phyloP scores from a whole-genome alignment of 2,113 vertebrate species.

The Varanus komodoensis region DNA sequence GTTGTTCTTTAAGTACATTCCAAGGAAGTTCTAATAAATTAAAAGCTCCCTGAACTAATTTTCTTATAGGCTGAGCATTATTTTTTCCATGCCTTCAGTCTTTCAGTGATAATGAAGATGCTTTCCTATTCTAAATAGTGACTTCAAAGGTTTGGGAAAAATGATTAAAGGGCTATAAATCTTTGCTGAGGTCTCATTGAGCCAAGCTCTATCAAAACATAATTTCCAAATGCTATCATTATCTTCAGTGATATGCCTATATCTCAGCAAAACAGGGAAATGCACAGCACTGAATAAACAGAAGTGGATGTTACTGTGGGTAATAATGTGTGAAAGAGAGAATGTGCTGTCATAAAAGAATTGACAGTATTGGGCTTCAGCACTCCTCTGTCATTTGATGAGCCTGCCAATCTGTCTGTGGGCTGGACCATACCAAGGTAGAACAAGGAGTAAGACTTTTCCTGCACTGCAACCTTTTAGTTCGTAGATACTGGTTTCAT shows the following conservation, averaged over 20 bases:
- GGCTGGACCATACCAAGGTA: neutral
- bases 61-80: slow-evolving; percentile 19
- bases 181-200: slow-evolving; percentile 30
- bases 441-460: neutral
- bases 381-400: slow-evolving; percentile 13
- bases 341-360: neutral
- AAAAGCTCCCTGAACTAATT: slow-evolving; percentile 13
- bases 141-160: slow-evolving; percentile 13
- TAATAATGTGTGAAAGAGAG: slow-evolving; percentile 3
- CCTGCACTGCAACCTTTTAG: neutral
- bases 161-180: slow-evolving; percentile 41
- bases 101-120: slow-evolving; percentile 20
- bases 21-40: slow-evolving; percentile 9
- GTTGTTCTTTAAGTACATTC: neutral
- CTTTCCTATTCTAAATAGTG: slow-evolving; percentile 33
- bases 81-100: slow-evolving; percentile 31
- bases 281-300: slow-evolving; percentile 11
- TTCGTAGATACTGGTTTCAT: neutral
- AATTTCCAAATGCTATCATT: slow-evolving; percentile 5
- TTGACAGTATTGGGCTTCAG: neutral
- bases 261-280: slow-evolving; percentile 14
- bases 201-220: slow-evolving; percentile 28
- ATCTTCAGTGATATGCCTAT: slow-evolving; percentile 5
- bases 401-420: neutral
- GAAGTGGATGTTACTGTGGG: neutral